Percentiles rank a stretch among this genome's conserved stretches.
These are phyloP conservation scores for Chiloscyllium plagiosum DNA, from an alignment of 2,113 vertebrate species.

Conservation along the genomic window DNA sequence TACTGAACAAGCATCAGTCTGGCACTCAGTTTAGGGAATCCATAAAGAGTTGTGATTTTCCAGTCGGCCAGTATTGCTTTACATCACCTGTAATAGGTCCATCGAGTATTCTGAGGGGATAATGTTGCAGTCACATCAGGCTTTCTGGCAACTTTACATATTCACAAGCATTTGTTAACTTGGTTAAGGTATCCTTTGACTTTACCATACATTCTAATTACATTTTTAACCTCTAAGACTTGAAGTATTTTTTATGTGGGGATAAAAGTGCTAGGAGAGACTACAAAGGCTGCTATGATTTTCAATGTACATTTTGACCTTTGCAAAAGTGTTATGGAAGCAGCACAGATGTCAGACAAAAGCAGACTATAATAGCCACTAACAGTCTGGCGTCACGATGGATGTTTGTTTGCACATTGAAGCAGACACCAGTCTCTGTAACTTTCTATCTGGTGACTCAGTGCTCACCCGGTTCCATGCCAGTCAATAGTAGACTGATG, in stretches of 20 bases:
- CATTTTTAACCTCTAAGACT: background rate
- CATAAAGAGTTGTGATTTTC: background rate
- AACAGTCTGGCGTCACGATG: background rate
- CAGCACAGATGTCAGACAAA: background rate
- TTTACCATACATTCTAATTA: background rate
- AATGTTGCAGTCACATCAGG: background rate
- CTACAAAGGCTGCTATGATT: background rate
- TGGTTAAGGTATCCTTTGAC: background rate
- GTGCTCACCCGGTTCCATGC: too few relatives aligned
- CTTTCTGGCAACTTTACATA: background rate
- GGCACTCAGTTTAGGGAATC: background rate
- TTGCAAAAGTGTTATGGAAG: background rate
- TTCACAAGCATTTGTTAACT: background rate
- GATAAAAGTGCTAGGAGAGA: background rate
- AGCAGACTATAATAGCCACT: background rate
- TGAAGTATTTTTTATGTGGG: background rate
- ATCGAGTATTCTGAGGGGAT: background rate
- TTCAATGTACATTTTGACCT: background rate
- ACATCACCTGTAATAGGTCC: background rate
- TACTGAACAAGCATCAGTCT: background rate
- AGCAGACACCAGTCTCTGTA: background rate
- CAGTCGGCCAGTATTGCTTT: background rate
- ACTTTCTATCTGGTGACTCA: too few relatives aligned
- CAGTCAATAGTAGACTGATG: too few relatives aligned
- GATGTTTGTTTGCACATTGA: background rate